These are phyloP conservation scores for Melanotaenia boesemani DNA, from an alignment of 2,797 vertebrate species.

Conservation along the genomic window DNA sequence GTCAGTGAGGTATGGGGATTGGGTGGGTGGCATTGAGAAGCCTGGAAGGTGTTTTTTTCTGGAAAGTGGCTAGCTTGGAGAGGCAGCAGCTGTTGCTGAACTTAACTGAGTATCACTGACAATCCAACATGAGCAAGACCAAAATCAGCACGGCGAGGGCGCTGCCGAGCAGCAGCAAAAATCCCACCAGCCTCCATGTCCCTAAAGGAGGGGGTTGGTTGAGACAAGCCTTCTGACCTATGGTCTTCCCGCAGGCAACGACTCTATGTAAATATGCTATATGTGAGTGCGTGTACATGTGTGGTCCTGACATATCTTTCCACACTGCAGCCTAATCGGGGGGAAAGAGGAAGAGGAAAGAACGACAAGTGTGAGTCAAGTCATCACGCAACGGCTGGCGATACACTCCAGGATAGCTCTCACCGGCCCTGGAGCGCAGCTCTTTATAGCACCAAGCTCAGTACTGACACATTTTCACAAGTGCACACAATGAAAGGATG, in stretches of 20 bases:
- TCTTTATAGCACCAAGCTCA: constrained; percentile 65
- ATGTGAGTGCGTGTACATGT: constrained; percentile 19
- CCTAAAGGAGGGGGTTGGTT: constrained; percentile 37
- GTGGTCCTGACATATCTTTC: constrained; percentile 54
- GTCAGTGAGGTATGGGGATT: background rate
- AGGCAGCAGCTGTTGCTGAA: constrained; percentile 61
- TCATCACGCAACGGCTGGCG: constrained; percentile 72
- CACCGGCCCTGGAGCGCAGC: constrained; percentile 59
- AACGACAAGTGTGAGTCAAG: constrained; percentile 76
- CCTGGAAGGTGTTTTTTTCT: constrained; percentile 51
- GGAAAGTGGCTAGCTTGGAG: constrained; percentile 52
- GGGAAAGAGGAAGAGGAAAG: constrained; percentile 56
- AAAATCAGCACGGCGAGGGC: constrained; percentile 33
- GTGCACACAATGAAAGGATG: constrained; percentile 30
- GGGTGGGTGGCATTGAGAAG: constrained; percentile 29
- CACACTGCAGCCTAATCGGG: constrained; percentile 65
- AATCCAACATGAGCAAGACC: constrained; percentile 24
- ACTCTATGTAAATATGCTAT: constrained; percentile 36
- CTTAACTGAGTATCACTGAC: constrained; percentile 37
- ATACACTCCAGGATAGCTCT: constrained; percentile 68
- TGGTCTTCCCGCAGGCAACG: constrained; percentile 47
- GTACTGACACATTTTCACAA: constrained; percentile 47
- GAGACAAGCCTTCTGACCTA: constrained; percentile 50
- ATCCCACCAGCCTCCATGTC: constrained; percentile 30
- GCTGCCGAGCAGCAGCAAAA: constrained; percentile 51